phyloP scores from a whole-genome alignment of 2,888 invertebrate species.

The Caenorhabditis japonica region DNA sequence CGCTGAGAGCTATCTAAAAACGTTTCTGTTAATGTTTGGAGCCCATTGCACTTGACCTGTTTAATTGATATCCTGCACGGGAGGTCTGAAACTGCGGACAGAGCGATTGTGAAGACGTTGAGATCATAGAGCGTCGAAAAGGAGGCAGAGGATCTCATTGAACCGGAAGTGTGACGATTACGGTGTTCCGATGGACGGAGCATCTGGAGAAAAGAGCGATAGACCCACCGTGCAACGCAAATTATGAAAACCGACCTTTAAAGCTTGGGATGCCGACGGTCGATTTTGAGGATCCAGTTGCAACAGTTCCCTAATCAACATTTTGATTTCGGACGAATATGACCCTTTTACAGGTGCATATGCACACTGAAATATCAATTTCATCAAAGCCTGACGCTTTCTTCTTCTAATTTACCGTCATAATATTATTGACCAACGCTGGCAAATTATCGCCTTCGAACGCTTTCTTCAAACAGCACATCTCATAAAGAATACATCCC shows the following conservation, averaged over 20 bases:
- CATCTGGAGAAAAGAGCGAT: conserved; percentile 59
- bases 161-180: conserved; percentile 40
- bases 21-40: conserved; percentile 70
- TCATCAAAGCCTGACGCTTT: too few relatives aligned
- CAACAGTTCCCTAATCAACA: conserved; percentile 82
- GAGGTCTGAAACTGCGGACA: conserved; percentile 74
- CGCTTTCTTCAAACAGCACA: conserved; percentile 84
- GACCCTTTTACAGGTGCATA: conserved; percentile 83
- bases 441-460: conserved; percentile 85
- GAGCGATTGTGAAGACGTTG: conserved; percentile 60
- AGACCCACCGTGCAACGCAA: too few relatives aligned
- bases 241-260: too few relatives aligned
- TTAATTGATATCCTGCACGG: conserved; percentile 81
- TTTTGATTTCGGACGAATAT: conserved; percentile 82
- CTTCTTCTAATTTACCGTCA: conserved; percentile 77
- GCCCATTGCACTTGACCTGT: too few relatives aligned
- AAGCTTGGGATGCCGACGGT: conserved; percentile 80
- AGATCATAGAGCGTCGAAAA: conserved; percentile 72
- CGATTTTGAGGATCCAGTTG: conserved; percentile 82
- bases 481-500: conserved; percentile 85
- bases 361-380: conserved; percentile 82
- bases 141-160: conserved; percentile 42
- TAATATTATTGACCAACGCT: conserved; percentile 84
- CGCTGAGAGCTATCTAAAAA: conserved; percentile 80
- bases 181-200: conserved; percentile 53